phyloP scores from a whole-genome alignment of 2,113 vertebrate species.

The Oncorhynchus nerka region DNA sequence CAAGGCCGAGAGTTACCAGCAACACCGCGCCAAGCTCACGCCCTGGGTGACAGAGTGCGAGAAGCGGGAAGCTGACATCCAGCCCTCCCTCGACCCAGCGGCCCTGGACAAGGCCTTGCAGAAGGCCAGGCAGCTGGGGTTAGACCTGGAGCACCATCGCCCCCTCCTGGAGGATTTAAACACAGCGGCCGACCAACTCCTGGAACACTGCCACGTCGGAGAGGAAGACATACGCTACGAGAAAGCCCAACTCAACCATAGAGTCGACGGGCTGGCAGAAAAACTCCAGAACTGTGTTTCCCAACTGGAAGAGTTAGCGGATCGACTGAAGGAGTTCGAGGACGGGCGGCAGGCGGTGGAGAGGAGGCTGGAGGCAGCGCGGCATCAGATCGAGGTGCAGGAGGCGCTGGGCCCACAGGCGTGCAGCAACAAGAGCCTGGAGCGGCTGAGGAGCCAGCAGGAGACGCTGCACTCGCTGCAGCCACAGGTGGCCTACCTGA shows the following conservation, averaged over 20 bases:
- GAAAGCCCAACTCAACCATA: constrained; percentile 87
- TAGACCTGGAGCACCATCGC: constrained; percentile 87
- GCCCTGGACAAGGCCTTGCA: constrained; percentile 85
- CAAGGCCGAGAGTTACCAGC: constrained; percentile 87
- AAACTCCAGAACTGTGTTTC: constrained; percentile 78
- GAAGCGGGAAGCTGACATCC: constrained; percentile 75
- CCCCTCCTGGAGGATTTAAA: constrained; percentile 88
- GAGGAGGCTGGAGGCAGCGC: constrained; percentile 90
- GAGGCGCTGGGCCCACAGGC: constrained; percentile 92
- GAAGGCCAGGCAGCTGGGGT: constrained; percentile 79
- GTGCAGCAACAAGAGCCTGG: constrained; percentile 94
- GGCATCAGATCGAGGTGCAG: constrained; percentile 93
- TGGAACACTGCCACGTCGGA: constrained; percentile 84
- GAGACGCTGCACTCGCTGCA: constrained; percentile 84
- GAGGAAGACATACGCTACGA: constrained; percentile 91
- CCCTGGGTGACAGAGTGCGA: constrained; percentile 88
- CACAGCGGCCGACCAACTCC: constrained; percentile 84
- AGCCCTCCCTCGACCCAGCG: constrained; percentile 78
- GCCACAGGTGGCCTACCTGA: constrained; percentile 90
- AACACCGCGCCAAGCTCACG: constrained; percentile 80
- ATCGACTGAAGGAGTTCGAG: constrained; percentile 93
- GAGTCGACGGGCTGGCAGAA: constrained; percentile 84
- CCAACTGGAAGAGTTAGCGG: constrained; percentile 89
- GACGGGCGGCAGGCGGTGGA: constrained; percentile 90
- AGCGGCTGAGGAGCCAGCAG: constrained; percentile 88